Evolutionary conservation across 2,888 invertebrate genomes (phyloP).

Genomic region (Drosophila anceps): DNA sequence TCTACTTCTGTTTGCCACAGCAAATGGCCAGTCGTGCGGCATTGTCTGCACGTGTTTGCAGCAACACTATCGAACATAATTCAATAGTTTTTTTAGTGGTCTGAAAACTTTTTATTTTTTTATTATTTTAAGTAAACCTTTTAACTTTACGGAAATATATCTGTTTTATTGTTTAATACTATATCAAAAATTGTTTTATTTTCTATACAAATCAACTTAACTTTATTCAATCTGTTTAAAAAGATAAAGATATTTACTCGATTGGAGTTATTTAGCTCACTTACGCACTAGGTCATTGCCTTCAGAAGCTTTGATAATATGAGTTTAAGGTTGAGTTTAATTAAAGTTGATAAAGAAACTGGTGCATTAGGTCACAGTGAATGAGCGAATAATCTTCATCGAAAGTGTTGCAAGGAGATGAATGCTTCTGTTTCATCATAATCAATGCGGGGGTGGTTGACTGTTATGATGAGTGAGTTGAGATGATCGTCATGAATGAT

Average conservation of each 20-base stretch:
- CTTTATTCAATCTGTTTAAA: no score
- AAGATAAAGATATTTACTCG: no score
- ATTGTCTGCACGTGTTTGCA: conserved; percentile 44
- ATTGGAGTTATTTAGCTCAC: no score
- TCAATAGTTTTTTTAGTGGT: background rate
- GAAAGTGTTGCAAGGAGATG: background rate
- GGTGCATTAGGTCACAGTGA: background rate
- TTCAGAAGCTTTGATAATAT: background rate
- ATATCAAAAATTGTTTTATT: no score
- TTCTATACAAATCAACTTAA: no score
- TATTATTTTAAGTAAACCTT: no score
- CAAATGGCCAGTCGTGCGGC: conserved; percentile 16
- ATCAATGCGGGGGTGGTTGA: no score
- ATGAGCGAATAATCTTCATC: background rate
- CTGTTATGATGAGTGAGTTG: no score
- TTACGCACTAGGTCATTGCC: no score
- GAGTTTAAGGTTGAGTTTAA: background rate
- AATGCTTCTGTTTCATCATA: background rate
- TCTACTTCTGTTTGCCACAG: conserved; percentile 40
- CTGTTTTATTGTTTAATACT: no score
- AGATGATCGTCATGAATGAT: background rate
- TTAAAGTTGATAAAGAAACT: background rate
- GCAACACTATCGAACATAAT: conserved; percentile 45
- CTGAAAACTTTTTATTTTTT: no score
- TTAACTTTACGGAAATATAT: no score